phyloP scores from a whole-genome alignment of 2,888 invertebrate species.

The Yponomeuta malinellus region DNA sequence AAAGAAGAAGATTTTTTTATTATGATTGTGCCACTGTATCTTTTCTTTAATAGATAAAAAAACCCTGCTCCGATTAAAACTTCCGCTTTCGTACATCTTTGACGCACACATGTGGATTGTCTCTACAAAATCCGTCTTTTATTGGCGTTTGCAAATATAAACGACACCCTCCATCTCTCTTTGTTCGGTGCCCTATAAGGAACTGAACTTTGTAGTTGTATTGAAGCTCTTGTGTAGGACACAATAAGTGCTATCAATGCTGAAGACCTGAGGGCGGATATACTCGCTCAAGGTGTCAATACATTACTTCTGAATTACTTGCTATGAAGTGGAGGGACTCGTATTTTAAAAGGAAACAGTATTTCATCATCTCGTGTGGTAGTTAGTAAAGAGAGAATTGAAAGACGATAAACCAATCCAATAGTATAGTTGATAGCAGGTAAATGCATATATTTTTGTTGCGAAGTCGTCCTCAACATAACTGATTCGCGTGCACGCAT shows the following conservation, averaged over 20 bases:
- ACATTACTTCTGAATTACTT: neutral
- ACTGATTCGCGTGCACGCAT: too few relatives aligned
- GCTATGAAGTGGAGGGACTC: neutral
- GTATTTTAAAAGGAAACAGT: neutral
- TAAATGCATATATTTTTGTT: too few relatives aligned
- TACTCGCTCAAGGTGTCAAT: neutral
- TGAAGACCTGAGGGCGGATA: neutral
- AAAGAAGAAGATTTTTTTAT: too few relatives aligned
- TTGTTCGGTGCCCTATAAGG: neutral
- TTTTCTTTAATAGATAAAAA: neutral
- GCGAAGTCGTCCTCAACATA: too few relatives aligned
- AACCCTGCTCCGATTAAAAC: neutral
- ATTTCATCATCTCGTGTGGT: neutral
- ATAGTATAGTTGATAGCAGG: too few relatives aligned
- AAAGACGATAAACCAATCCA: too few relatives aligned
- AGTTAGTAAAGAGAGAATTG: too few relatives aligned
- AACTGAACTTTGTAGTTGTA: neutral
- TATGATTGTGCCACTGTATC: too few relatives aligned
- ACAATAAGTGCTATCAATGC: neutral
- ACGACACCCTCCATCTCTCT: neutral
- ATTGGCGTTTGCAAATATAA: neutral
- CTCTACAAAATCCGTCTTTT: slow-evolving; percentile 2
- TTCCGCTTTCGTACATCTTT: neutral
- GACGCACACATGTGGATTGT: neutral
- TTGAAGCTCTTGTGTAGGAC: neutral